A percentile compares a stretch with the other conserved stretches of the same genome.
These are phyloP conservation scores for Poliocrania exsul DNA, from an alignment of 2,797 vertebrate genomes.

Conservation along the genomic window DNA sequence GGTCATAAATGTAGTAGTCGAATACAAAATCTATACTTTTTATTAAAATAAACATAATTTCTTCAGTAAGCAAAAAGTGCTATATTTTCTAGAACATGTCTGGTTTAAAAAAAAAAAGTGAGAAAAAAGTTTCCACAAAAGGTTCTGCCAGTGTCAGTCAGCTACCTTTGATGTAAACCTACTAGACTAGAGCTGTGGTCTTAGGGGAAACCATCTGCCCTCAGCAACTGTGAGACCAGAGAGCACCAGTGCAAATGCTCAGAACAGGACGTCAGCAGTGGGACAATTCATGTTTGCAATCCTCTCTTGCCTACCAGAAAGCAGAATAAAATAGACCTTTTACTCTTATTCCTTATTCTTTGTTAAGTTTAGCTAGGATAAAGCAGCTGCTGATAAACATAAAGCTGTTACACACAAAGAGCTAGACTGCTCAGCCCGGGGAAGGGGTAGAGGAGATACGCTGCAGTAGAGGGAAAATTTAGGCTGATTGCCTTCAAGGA, in stretches of 20 bases:
- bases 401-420: conserved; percentile 25
- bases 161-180: rapidly evolving
- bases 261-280: background rate
- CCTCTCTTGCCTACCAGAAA: background rate
- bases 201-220: background rate
- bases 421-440: background rate
- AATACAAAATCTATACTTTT: background rate
- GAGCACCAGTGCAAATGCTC: background rate
- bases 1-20: background rate
- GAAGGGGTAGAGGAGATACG: background rate
- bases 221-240: background rate
- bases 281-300: background rate
- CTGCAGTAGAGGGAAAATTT: background rate
- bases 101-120: background rate
- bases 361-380: background rate
- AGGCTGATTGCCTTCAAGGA: background rate
- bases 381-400: conserved; percentile 38
- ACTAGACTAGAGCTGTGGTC: background rate
- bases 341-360: background rate
- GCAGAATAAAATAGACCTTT: background rate
- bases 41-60: background rate
- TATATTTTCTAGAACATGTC: background rate
- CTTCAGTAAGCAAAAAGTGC: background rate
- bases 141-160: background rate
- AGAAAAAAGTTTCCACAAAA: background rate